These are phyloP conservation scores for Zosterops hypoxanthus DNA, from an alignment of 2,113 vertebrate species.

Conservation along the genomic window DNA sequence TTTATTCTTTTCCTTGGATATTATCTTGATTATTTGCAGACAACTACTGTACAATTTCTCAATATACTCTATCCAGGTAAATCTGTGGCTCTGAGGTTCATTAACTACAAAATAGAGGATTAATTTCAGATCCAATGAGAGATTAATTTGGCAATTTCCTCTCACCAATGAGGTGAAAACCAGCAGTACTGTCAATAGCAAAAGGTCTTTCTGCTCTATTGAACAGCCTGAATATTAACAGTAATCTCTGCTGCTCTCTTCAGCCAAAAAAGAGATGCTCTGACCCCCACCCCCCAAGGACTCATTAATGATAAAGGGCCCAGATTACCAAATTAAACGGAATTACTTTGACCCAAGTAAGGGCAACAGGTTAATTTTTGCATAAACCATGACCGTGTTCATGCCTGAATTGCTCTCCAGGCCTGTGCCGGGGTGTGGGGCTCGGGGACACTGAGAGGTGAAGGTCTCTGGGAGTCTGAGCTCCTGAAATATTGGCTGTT, in stretches of 20 bases:
- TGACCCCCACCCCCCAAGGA: constrained; percentile 21
- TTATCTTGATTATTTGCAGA: neutral
- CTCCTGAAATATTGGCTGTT: constrained; percentile 48
- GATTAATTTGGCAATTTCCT: constrained; percentile 44
- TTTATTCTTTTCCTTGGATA: neutral
- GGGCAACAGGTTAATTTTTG: constrained; percentile 51
- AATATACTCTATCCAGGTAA: neutral
- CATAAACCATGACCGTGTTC: neutral
- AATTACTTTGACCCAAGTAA: constrained; percentile 43
- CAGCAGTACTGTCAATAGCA: neutral
- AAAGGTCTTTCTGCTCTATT: constrained; percentile 11
- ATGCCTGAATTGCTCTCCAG: constrained; percentile 4
- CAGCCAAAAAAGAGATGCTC: constrained; percentile 20
- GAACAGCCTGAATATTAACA: constrained; percentile 30
- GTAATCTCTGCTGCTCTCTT: constrained; percentile 5
- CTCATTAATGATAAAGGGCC: constrained; percentile 23
- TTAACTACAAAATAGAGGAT: constrained; percentile 22
- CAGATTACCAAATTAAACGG: constrained; percentile 23
- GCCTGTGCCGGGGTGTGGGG: neutral
- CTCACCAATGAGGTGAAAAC: constrained; percentile 6
- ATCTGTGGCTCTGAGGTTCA: constrained; percentile 11
- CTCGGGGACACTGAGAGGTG: constrained; percentile 9
- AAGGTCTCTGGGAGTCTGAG: constrained; percentile 19
- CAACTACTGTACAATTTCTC: neutral
- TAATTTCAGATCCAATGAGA: constrained; percentile 36